Evolutionary conservation across 1,140 invertebrate species (phyloP).

Genomic region (Telenomus remus): DNA sequence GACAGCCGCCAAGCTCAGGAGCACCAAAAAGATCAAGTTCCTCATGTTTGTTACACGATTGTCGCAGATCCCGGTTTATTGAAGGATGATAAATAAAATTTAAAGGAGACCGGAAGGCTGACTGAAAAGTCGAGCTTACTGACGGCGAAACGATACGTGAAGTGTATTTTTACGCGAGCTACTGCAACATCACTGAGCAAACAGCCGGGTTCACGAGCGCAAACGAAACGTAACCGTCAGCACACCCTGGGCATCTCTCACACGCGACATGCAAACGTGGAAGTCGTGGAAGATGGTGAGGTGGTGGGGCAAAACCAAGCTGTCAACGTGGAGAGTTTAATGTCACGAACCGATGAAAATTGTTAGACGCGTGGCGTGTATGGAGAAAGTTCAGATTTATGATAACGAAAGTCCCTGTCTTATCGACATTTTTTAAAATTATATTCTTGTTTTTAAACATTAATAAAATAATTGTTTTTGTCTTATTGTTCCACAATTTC

Average conservation of each 20-base stretch:
- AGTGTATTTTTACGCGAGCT: not conserved
- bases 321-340: slow-evolving; percentile 53
- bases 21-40: slow-evolving; percentile 76
- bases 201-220: not conserved
- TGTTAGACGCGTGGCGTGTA: slow-evolving; percentile 11
- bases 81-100: not conserved
- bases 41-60: slow-evolving; percentile 73
- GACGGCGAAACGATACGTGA: not conserved
- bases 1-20: slow-evolving; percentile 77
- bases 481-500: too few relatives aligned
- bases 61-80: slow-evolving; percentile 5
- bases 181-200: slow-evolving; percentile 20
- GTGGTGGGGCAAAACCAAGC: slow-evolving; percentile 18
- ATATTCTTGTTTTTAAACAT: not conserved
- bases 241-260: slow-evolving; percentile 32
- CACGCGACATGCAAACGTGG: slow-evolving; percentile 51
- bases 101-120: not conserved
- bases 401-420: not conserved
- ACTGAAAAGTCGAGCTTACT: slow-evolving; percentile 1
- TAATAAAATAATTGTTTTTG: too few relatives aligned
- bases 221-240: slow-evolving; percentile 23
- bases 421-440: not conserved
- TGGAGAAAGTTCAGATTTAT: not conserved
- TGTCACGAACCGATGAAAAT: slow-evolving; percentile 7
- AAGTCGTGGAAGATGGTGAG: slow-evolving; percentile 35